These are phyloP conservation scores for Arenaria interpres DNA, from an alignment of 2,113 vertebrate species.

Conservation along the genomic window DNA sequence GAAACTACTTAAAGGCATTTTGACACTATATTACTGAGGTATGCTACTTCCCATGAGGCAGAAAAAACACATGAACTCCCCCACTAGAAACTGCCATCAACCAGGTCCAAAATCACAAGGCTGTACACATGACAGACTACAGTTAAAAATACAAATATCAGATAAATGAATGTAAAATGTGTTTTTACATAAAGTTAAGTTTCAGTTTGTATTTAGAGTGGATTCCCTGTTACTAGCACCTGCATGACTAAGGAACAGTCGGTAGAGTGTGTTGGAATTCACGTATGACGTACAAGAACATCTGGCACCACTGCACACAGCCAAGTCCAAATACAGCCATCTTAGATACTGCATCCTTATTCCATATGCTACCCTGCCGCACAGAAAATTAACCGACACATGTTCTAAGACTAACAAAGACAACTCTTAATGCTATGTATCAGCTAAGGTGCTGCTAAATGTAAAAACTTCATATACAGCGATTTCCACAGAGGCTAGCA, in stretches of 20 bases:
- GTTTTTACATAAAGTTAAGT: background rate
- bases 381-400: background rate
- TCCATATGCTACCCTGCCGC: background rate
- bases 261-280: fast-evolving
- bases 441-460: too few relatives aligned
- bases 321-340: background rate
- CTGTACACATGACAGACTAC: background rate
- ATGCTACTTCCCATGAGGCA: background rate
- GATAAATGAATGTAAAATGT: background rate
- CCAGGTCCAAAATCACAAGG: background rate
- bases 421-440: too few relatives aligned
- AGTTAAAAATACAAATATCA: background rate
- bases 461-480: background rate
- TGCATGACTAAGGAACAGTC: background rate
- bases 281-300: background rate
- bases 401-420: background rate
- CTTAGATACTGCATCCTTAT: background rate
- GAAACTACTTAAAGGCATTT: background rate
- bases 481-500: background rate
- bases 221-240: background rate
- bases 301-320: too few relatives aligned
- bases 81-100: background rate
- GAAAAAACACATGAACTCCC: background rate
- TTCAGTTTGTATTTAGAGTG: background rate
- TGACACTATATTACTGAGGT: background rate